phyloP scores from a whole-genome alignment of 2,113 vertebrate species.

The Gymnocephalus cernua region DNA sequence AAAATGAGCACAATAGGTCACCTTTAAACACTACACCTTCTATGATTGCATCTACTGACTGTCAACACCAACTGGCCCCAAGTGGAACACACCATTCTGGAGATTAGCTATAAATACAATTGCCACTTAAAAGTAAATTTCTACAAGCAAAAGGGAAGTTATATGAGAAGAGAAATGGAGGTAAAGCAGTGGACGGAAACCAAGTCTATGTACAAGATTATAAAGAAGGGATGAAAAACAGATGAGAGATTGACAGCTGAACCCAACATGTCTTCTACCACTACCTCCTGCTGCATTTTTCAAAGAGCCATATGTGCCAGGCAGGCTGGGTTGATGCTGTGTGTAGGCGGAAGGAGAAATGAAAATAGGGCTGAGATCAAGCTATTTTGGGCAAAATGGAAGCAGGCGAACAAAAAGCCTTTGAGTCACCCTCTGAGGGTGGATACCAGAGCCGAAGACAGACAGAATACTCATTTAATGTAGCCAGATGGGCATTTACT shows the following conservation, averaged over 20 bases:
- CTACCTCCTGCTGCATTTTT: constrained; percentile 57
- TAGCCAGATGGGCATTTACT: constrained; percentile 17
- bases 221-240: constrained; percentile 16
- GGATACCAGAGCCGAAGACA: constrained; percentile 57
- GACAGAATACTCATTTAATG: constrained; percentile 47
- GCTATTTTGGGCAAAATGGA: constrained; percentile 77
- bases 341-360: constrained; percentile 77
- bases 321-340: constrained; percentile 66
- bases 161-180: background rate
- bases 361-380: constrained; percentile 80
- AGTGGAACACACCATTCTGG: background rate
- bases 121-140: constrained; percentile 7
- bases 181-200: background rate
- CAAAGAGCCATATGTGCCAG: constrained; percentile 64
- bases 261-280: constrained; percentile 25
- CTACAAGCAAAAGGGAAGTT: background rate
- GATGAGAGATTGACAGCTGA: constrained; percentile 53
- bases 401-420: constrained; percentile 73
- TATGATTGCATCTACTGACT: background rate
- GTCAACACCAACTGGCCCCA: background rate
- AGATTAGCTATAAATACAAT: background rate
- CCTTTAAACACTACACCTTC: too few relatives aligned
- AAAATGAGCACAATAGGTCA: too few relatives aligned
- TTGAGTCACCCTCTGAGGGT: constrained; percentile 75
- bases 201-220: constrained; percentile 11